Conservation (phyloP, 1,140 invertebrate genomes). For the Trachymyrmex septentrionalis region DNA sequence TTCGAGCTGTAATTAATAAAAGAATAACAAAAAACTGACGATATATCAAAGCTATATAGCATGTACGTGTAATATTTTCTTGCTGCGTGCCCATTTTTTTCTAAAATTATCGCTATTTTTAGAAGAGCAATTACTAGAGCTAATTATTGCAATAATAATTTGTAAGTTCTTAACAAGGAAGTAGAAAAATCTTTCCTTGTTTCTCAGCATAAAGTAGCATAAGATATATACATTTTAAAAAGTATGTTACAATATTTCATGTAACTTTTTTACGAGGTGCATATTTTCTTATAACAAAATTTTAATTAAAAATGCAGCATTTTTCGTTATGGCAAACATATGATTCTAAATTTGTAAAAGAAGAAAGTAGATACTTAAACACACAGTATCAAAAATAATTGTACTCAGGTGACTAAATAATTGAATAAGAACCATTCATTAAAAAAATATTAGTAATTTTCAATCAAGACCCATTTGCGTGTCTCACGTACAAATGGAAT, state of each 20-base stretch:
- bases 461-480: not conserved
- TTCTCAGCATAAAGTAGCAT: not conserved
- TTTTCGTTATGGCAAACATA: not conserved
- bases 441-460: constrained; percentile 3
- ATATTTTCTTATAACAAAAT: not conserved
- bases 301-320: not conserved
- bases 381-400: not conserved
- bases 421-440: not conserved
- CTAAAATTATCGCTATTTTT: not conserved
- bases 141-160: not conserved
- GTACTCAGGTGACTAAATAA: not conserved
- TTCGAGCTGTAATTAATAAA: constrained; percentile 30
- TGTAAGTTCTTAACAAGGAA: not conserved
- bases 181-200: not conserved
- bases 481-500: not conserved
- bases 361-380: not conserved
- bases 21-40: constrained; percentile 18
- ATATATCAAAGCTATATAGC: not conserved
- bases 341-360: not conserved
- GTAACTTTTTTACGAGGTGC: not conserved
- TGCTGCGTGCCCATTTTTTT: not conserved
- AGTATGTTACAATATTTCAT: not conserved
- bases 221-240: not conserved
- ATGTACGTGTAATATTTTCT: not conserved
- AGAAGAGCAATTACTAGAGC: not conserved